Percentiles rank a stretch among this genome's conserved stretches.
These are phyloP conservation scores for Heterodera filipjevi DNA, from an alignment of 2,888 invertebrate genomes.

Conservation along the genomic window DNA sequence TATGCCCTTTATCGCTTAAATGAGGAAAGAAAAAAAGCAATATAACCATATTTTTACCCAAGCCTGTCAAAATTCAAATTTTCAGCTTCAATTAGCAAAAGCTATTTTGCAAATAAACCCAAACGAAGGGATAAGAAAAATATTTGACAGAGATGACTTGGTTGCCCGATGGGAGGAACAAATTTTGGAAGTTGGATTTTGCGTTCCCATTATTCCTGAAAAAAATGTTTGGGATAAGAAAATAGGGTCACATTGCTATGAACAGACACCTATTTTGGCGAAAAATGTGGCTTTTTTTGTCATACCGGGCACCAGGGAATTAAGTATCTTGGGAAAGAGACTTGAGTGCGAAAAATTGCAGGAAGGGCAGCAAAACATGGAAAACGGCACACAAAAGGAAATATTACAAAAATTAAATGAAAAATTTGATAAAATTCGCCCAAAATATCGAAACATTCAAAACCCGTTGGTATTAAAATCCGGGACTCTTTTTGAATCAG, in stretches of 20 bases:
- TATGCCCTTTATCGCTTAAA: too few relatives aligned
- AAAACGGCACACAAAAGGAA: not conserved
- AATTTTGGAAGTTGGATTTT: slow-evolving; percentile 4
- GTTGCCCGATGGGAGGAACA: not conserved
- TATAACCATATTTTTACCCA: not conserved
- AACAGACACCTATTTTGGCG: not conserved
- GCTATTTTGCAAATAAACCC: not conserved
- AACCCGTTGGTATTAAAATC: not conserved
- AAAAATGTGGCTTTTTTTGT: not conserved
- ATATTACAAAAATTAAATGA: not conserved
- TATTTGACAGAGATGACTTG: not conserved
- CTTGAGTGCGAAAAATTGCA: not conserved
- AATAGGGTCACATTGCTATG: not conserved
- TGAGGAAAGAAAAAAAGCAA: not conserved
- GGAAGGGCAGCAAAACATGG: not conserved
- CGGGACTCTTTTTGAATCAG: not conserved
- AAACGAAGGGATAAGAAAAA: not conserved
- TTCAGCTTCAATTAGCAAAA: not conserved
- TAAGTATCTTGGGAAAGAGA: not conserved
- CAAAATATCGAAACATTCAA: not conserved
- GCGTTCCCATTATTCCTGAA: not conserved
- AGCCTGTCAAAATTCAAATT: not conserved
- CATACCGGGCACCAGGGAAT: not conserved
- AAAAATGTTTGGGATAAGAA: not conserved
- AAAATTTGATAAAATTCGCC: not conserved